Base-by-base conservation (phyloP, 2,113 vertebrate species). In the Eolophus roseicapilla region DNA sequence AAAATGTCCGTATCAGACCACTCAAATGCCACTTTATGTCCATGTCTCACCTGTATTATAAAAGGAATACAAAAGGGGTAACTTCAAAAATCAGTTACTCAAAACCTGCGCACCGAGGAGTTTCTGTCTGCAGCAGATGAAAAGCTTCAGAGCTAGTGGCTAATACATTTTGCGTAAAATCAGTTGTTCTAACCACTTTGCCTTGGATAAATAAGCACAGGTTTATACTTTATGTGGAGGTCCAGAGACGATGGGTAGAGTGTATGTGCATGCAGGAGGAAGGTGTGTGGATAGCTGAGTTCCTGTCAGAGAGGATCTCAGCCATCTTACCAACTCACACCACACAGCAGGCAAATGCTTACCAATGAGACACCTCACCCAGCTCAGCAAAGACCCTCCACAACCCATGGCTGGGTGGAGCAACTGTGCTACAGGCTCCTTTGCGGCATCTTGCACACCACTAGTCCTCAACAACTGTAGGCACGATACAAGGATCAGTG, bases 351-450 rank as follows among this genome's bases (percentile, higher is more conserved):
- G 35, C n/a, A 33, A 60, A 50, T 0, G 1, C 37, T 10, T 15
- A 27, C 33, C 19, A 17, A 20, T 0, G 1, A 28, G 37, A n/a
- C 43, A 15, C 50, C 69, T 33, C 21, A 10, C 52, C 57, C 50
- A 27, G 35, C 1, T 11, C 52, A 39, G 71, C 28, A 60, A 49
- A 47, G 55, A 47, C 20, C 9, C 41, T 35, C 55, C 47, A 17
- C 0, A 6, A 10, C 43, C 3, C 4, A 50, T 8, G 33, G 24
- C 11, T 2, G 8, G 1, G 5, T 4, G 18, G 33, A 44, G 12
- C 27, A 46, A 43, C 37, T 2, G 13, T 1, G 3, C 37, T 7
- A 12, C 1, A 1, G 41, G 55, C 39, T 41, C 35, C 71, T 19
- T 15, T 5, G 4, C 3, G 14, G 55, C 44, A 39, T 8, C 29